Evolutionary conservation across 2,888 invertebrate species (phyloP).

Genomic region (Notodonta dromedarius): DNA sequence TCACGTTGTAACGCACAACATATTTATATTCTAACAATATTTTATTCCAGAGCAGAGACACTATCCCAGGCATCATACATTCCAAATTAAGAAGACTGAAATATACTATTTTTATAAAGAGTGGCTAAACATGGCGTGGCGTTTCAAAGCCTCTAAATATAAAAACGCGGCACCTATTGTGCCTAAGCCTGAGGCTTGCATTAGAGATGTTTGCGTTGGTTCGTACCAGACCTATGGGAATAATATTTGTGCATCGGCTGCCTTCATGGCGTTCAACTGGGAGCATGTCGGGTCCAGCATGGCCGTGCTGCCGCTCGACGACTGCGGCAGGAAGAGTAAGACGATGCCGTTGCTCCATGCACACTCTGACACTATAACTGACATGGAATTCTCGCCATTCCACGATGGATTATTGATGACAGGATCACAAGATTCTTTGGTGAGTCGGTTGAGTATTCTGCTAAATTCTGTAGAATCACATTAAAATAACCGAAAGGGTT

Average conservation of each 20-base stretch:
- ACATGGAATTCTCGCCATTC: constrained; percentile 98
- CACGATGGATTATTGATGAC: constrained; percentile 96
- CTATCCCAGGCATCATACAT: constrained; percentile 56
- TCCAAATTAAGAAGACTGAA: constrained; percentile 79
- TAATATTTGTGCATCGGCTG: constrained; percentile 96
- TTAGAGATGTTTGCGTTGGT: constrained; percentile 95
- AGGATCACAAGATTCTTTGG: constrained; percentile 94
- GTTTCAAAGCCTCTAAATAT: constrained; percentile 99
- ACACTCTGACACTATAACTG: constrained; percentile 95
- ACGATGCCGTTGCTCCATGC: constrained; percentile 94
- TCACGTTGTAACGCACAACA: background rate
- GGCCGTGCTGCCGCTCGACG: constrained; percentile 94
- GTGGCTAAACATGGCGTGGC: constrained; percentile 91
- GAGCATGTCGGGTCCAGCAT: constrained; percentile 96
- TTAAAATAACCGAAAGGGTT: no score
- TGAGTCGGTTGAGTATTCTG: constrained; percentile 55
- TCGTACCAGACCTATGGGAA: constrained; percentile 98
- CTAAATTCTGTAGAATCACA: background rate
- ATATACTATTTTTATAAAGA: constrained; percentile 51
- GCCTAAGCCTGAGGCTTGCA: constrained; percentile 96
- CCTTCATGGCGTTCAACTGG: constrained; percentile 98
- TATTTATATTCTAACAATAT: background rate
- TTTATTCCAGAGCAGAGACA: constrained; percentile 52
- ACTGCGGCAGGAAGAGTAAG: constrained; percentile 95
- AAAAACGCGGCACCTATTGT: constrained; percentile 99